A percentile compares a stretch with the other conserved stretches of the same genome.
Evolutionary conservation across 2,888 invertebrate species (phyloP).

Genomic region (Nematopogon swammerdamellus): DNA sequence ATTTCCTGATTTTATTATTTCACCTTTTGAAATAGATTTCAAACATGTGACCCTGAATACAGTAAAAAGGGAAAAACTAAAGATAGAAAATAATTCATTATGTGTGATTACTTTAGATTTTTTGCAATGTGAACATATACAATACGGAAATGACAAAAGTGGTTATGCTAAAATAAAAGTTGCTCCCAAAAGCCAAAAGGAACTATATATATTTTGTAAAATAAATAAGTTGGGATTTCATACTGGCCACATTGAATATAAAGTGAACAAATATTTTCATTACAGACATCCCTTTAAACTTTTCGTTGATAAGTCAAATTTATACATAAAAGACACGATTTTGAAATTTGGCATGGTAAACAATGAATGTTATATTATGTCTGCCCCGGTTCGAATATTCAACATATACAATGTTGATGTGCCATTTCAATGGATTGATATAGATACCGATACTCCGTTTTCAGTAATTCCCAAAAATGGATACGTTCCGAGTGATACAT

Average conservation of each 20-base stretch:
- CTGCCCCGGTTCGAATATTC: slow-evolving; percentile 31
- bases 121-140: slow-evolving; percentile 20
- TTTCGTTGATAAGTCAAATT: slow-evolving; percentile 26
- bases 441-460: slow-evolving; percentile 32
- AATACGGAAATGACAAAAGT: slow-evolving; percentile 26
- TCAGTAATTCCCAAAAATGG: slow-evolving; percentile 31
- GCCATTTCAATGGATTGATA: slow-evolving; percentile 29
- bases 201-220: slow-evolving; percentile 23
- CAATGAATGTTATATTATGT: slow-evolving; percentile 33
- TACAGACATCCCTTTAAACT: slow-evolving; percentile 30
- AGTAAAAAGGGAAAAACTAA: slow-evolving; percentile 24
- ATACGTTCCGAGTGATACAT: slow-evolving; percentile 25
- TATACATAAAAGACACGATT: slow-evolving; percentile 26
- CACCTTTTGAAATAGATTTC: slow-evolving; percentile 30
- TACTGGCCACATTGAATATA: slow-evolving; percentile 27
- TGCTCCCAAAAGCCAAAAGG: slow-evolving; percentile 19
- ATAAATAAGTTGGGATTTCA: slow-evolving; percentile 24
- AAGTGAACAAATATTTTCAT: slow-evolving; percentile 27
- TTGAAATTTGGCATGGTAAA: slow-evolving; percentile 48
- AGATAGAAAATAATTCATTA: slow-evolving; percentile 30
- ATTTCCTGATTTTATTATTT: slow-evolving; percentile 25
- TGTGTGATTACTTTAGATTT: slow-evolving; percentile 25
- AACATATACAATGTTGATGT: slow-evolving; percentile 35
- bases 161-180: slow-evolving; percentile 20
- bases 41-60: slow-evolving; percentile 32